Conservation (phyloP, 2,888 invertebrate genomes). For the Ceramica pisi region DNA sequence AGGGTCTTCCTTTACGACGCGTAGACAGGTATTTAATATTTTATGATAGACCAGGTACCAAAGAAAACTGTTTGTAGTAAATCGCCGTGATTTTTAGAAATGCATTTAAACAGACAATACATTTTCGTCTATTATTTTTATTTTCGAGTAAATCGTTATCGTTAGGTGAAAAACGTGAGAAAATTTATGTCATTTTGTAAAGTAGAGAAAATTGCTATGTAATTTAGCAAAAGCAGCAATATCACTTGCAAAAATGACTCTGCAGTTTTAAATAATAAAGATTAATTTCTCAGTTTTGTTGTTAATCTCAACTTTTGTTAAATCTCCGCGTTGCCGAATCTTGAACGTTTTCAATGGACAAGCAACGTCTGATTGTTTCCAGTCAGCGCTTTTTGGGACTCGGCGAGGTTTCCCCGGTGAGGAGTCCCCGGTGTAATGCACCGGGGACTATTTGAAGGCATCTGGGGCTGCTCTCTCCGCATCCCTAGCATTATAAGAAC, state of each 20-base stretch:
- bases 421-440: no score
- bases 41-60: neutral
- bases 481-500: slow-evolving; percentile 3
- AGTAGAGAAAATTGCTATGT: neutral
- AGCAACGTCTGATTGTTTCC: slow-evolving; percentile 41
- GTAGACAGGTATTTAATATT: slow-evolving; percentile 6
- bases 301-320: slow-evolving; percentile 6
- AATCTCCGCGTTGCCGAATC: neutral
- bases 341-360: slow-evolving; percentile 39
- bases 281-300: neutral
- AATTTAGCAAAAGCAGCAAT: neutral
- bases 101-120: neutral
- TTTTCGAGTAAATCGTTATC: no score
- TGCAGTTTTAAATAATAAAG: neutral
- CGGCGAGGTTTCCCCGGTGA: slow-evolving; percentile 22
- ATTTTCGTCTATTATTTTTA: no score
- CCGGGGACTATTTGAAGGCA: slow-evolving; percentile 29
- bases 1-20: slow-evolving; percentile 3
- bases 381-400: slow-evolving; percentile 50
- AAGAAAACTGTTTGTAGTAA: neutral
- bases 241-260: neutral
- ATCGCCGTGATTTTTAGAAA: neutral
- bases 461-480: slow-evolving; percentile 25
- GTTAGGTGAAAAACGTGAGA: neutral
- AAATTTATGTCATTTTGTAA: neutral